Evolutionary conservation across 1,140 invertebrate species (phyloP).

Genomic region (Drosophila jambulina): DNA sequence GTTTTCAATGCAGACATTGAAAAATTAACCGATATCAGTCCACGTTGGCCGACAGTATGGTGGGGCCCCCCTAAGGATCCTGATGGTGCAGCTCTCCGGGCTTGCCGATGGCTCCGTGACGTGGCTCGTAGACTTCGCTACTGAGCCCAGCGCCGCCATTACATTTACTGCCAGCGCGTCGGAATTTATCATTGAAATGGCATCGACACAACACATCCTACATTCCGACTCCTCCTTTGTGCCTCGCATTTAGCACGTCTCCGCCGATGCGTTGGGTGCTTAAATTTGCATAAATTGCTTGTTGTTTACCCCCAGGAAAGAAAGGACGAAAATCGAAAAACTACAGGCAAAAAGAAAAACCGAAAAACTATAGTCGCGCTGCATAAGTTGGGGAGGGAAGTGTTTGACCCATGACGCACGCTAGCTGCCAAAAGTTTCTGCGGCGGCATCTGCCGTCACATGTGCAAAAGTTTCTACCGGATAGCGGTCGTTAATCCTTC

Average conservation of each 20-base stretch:
- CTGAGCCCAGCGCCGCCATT: slow-evolving; percentile 15
- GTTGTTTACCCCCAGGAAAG: slow-evolving; percentile 35
- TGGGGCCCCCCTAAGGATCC: slow-evolving; percentile 7
- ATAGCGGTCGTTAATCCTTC: slow-evolving; percentile 70
- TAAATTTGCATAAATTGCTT: slow-evolving; percentile 74
- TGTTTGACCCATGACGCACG: slow-evolving; percentile 44
- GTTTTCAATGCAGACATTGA: slow-evolving; percentile 77
- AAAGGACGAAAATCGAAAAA: slow-evolving; percentile 6
- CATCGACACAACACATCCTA: slow-evolving; percentile 58
- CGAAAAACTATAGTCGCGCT: slow-evolving; percentile 31
- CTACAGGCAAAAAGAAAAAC: background rate
- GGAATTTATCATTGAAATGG: slow-evolving; percentile 73
- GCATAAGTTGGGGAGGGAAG: slow-evolving; percentile 31
- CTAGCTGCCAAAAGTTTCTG: slow-evolving; percentile 40
- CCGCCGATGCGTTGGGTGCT: slow-evolving; percentile 57
- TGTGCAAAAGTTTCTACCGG: slow-evolving; percentile 62
- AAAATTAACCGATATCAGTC: slow-evolving; percentile 81
- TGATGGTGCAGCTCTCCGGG: slow-evolving; percentile 18
- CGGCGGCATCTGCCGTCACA: slow-evolving; percentile 54
- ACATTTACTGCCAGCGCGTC: slow-evolving; percentile 35
- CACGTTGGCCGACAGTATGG: slow-evolving; percentile 60
- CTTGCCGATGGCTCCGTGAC: background rate
- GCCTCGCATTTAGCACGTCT: slow-evolving; percentile 58
- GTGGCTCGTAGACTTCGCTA: slow-evolving; percentile 14
- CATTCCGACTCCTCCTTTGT: slow-evolving; percentile 31